phyloP scores from a whole-genome alignment of 2,113 vertebrate genomes.

The Psittacara wagleri region DNA sequence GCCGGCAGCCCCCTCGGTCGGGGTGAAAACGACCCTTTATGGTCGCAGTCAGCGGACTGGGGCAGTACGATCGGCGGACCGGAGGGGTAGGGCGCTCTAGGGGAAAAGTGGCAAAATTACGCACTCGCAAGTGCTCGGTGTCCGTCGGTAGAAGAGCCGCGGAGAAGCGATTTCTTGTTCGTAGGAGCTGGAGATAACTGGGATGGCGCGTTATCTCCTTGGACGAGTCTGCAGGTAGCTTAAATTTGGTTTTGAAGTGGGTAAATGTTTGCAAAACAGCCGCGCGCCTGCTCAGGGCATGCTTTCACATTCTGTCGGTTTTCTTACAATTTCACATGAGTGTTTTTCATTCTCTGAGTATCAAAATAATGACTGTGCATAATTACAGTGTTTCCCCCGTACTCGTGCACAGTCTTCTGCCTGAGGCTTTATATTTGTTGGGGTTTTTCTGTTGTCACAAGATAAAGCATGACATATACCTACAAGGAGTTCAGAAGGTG shows the following conservation, averaged over 20 bases:
- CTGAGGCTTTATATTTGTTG: not conserved
- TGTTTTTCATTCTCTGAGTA: not conserved
- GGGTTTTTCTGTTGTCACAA: no score
- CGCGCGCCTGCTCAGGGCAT: accelerated
- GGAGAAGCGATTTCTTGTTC: not conserved
- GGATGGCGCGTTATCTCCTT: accelerated
- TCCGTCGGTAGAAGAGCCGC: no score
- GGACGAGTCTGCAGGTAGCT: no score
- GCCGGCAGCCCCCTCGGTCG: accelerated
- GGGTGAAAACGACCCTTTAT: not conserved
- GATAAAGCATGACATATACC: not conserved
- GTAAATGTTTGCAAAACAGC: not conserved
- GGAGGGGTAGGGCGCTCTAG: not conserved
- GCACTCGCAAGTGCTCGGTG: accelerated
- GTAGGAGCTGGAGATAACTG: not conserved
- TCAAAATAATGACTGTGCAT: not conserved
- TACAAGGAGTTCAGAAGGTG: not conserved
- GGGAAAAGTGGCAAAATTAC: not conserved
- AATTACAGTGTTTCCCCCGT: not conserved
- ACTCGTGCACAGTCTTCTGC: not conserved
- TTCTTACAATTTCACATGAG: not conserved
- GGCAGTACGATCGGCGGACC: no score
- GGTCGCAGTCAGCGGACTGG: accelerated
- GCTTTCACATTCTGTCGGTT: not conserved
- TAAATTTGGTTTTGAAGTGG: not conserved